phyloP scores from a whole-genome alignment of 2,113 vertebrate genomes.

The Gorsachius goisagi region DNA sequence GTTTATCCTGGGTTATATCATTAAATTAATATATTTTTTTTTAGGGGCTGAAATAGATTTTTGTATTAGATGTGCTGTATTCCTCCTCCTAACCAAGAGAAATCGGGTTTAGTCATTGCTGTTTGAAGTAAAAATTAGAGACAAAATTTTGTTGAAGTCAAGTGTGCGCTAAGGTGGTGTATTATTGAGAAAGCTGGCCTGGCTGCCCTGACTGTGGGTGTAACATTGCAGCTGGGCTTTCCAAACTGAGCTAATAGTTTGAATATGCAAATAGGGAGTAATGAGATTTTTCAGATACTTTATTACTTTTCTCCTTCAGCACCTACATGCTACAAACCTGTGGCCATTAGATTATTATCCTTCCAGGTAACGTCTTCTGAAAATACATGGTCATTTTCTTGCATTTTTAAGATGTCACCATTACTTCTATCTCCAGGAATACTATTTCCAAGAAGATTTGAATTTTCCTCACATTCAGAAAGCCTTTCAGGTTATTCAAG shows the following conservation, averaged over 20 bases:
- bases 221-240: background rate
- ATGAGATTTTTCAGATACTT: background rate
- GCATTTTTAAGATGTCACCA: background rate
- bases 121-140: background rate
- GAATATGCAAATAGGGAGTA: background rate
- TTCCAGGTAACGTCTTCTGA: background rate
- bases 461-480: background rate
- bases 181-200: background rate
- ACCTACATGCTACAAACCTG: accelerated
- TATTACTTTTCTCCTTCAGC: background rate
- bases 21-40: background rate
- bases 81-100: background rate
- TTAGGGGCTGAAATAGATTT: too few relatives aligned
- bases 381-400: background rate
- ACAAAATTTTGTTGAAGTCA: background rate
- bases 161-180: accelerated
- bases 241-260: background rate
- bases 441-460: background rate
- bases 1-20: background rate
- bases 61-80: accelerated
- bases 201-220: background rate
- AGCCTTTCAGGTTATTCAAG: background rate
- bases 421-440: background rate
- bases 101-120: accelerated
- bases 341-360: background rate